Base-by-base conservation (phyloP, 2,113 vertebrate species). In the Tricholaema leucomelas region DNA sequence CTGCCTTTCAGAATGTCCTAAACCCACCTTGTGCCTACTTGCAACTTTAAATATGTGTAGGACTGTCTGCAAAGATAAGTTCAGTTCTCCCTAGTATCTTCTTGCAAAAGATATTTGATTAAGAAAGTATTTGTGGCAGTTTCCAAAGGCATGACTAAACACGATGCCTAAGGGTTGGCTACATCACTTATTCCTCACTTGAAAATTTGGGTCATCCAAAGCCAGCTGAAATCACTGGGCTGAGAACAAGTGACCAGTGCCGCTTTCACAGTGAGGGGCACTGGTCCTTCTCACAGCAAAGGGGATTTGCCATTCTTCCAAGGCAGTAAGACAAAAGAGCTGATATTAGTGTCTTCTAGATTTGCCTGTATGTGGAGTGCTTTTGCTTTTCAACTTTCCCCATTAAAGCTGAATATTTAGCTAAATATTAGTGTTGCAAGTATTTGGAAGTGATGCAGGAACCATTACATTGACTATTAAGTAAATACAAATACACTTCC, bases 1-100 rank as follows among this genome's bases (percentile, higher is more conserved):
- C 46, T 77, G 46, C 71, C 52, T 87, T 92, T 91, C 78, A 79
- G 85, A 93, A 87, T 63, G 70, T 17, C 64, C 75, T 70, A 61
- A 87, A 87, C 31, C 10, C 16, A 82, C 92, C 86, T 59, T 91
- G 56, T 71, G 38, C 18, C 44, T 90, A 76, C 81, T 71, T 87
- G 60, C 55, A 90, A 56, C 18, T 70, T 80, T 35, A 85, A 66
- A 50, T 63, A 66, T 5, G 9, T 48, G 66, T 72, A 42, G 52
- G 23, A 61, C 67, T 71, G 46, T 19, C 76, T 81, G 66, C 52
- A 90, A 60, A 88, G 66, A n/a, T 59, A 72, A 70, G 44, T 81
- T 50, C 6, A 2, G 60, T 14, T 79, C 48, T 89, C 52, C 28
- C 35, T 33, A 38, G 36, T 71, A 77, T 38, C 46, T 88, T 80